Percentiles rank a stretch among this genome's conserved stretches.
These are phyloP conservation scores for Equus przewalskii DNA, from an alignment of 2,113 vertebrate genomes.

Conservation along the genomic window DNA sequence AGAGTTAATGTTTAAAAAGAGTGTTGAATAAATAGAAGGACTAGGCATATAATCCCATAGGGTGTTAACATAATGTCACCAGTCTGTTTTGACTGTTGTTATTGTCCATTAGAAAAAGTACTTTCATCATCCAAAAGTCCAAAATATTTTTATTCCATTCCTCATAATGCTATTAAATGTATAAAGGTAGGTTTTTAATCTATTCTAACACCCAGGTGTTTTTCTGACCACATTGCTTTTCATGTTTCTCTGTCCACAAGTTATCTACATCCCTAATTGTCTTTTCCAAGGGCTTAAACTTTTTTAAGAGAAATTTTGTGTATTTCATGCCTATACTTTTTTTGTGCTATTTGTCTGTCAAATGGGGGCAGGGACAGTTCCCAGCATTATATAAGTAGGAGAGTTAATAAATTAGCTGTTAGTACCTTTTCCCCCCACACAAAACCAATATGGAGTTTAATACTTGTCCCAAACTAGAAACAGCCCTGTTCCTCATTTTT, in stretches of 20 bases:
- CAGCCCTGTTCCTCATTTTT: neutral
- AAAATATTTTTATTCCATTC: neutral
- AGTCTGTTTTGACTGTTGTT: neutral
- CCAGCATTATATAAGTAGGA: neutral
- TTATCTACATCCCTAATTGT: neutral
- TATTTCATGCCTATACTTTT: neutral
- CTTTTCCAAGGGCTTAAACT: neutral
- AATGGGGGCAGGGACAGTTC: neutral
- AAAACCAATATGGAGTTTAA: neutral
- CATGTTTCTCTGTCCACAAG: neutral
- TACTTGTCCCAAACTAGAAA: conserved; percentile 37
- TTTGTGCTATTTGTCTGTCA: neutral
- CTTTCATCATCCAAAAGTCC: neutral
- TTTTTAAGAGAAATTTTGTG: neutral
- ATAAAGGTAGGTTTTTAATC: neutral
- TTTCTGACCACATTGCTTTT: neutral
- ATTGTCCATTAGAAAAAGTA: neutral
- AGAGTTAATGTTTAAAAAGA: neutral
- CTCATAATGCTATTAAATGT: neutral
- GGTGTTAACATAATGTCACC: neutral
- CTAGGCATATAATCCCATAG: neutral
- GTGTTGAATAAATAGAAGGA: neutral
- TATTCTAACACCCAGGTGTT: neutral
- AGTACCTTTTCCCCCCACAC: neutral
- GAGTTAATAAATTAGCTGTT: neutral